A percentile compares a stretch with the other conserved stretches of the same genome.
phyloP scores from a whole-genome alignment of 1,140 invertebrate genomes.

The Aphis gossypii region DNA sequence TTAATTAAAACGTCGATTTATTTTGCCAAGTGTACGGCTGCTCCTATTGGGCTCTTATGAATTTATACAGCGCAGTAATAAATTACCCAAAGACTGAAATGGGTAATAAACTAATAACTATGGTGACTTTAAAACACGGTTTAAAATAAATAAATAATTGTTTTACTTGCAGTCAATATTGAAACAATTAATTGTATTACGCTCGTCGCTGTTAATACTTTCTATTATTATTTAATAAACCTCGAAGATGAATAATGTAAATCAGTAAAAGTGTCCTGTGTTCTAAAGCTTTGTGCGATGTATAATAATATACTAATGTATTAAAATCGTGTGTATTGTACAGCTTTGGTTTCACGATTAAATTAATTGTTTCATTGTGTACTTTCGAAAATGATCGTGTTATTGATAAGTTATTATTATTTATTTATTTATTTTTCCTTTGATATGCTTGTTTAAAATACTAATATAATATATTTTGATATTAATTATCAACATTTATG shows the following conservation, averaged over 20 bases:
- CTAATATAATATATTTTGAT: background rate
- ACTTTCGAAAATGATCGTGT: background rate
- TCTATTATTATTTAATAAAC: conserved; percentile 8
- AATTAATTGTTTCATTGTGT: background rate
- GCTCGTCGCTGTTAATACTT: background rate
- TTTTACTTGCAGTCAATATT: background rate
- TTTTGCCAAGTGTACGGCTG: background rate
- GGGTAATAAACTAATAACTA: no score
- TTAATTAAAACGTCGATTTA: background rate
- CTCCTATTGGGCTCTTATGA: background rate
- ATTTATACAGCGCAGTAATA: background rate
- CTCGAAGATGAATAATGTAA: background rate
- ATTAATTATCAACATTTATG: background rate
- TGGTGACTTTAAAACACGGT: background rate
- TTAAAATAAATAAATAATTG: conserved; percentile 8
- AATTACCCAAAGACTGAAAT: background rate
- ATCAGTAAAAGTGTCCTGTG: background rate
- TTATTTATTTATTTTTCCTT: background rate
- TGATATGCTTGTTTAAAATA: background rate
- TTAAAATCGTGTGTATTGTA: background rate
- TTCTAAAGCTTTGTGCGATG: background rate
- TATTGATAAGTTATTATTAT: background rate
- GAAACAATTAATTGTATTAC: background rate
- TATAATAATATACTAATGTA: background rate
- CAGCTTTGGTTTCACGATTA: background rate